Evolutionary conservation across 2,113 vertebrate genomes (phyloP), one percentile per base, ranked within the genome.

Genomic region (Gobius niger): DNA sequence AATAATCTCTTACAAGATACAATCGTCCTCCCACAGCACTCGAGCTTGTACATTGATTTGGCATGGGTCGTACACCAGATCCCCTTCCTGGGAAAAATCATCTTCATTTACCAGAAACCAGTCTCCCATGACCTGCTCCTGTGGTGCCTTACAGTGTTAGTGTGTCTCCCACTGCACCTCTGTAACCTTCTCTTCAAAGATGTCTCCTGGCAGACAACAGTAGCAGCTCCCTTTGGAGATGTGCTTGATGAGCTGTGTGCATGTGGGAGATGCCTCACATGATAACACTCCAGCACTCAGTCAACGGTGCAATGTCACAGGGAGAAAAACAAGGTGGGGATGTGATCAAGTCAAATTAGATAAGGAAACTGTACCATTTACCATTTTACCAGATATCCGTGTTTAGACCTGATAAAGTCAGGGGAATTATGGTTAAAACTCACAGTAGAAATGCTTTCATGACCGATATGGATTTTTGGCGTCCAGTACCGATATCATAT

Each of bases 191-290:
- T 65, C 67, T 67, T 40, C 78, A 75, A 61, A 44, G 56, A 51
- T 72, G 52, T 16, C 50, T 41, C 41, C 44, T 44, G 53, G 65
- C 57, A 63, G 61, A 41, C 13, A 63, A 70, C 63, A 72, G 72
- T 57, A 63, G 65, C 7, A 56, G 47, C 40, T 67, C 13, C 42
- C 51, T 67, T 56, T 49, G 62, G 40, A 54, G 46, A 68, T 81
- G 56, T 50, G 63, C 66, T 63, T 67, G 42, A 77, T 70, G 70
- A 84, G 50, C 5, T 44, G 67, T 60, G 61, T 69, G 72, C 64
- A 69, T 76, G 57, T 52, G 24, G 57, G 68, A 44, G 73, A 65
- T 56, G 61, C 16, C 59, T 64, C 51, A 68, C 15, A 74, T 24
- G 52, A 34, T 34, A 34, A 4, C 14, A 54, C 7, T n/a, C 24